These are phyloP conservation scores for Gymnopithys bicolor DNA, from an alignment of 2,797 vertebrate genomes.

Conservation along the genomic window DNA sequence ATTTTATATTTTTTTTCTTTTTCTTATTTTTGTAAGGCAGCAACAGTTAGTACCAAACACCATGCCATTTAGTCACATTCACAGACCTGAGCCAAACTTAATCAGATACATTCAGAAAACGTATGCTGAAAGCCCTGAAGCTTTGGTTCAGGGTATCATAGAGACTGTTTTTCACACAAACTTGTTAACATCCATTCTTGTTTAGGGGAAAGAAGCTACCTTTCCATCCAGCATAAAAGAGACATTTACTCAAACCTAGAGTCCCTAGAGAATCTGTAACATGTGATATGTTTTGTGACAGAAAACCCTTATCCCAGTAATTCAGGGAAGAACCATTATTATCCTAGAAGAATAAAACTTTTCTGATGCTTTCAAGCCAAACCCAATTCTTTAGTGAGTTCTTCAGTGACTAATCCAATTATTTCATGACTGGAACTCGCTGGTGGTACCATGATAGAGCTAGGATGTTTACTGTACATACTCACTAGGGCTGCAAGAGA, in stretches of 20 bases:
- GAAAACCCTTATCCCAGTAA: background rate
- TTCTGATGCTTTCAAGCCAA: background rate
- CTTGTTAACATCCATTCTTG: background rate
- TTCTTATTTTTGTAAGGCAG: background rate
- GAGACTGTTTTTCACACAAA: background rate
- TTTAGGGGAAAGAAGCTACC: background rate
- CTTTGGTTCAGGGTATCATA: background rate
- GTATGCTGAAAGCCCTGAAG: background rate
- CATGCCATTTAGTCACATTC: background rate
- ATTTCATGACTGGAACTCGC: background rate
- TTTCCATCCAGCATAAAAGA: background rate
- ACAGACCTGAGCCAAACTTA: constrained; percentile 1
- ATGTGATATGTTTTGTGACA: background rate
- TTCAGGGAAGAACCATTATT: background rate
- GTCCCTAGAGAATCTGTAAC: background rate
- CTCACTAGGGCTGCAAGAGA: background rate
- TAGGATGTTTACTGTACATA: background rate
- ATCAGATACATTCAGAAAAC: background rate
- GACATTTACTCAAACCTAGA: background rate
- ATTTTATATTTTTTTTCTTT: background rate
- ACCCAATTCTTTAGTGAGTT: constrained; percentile 6
- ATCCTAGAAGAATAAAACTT: constrained; percentile 10
- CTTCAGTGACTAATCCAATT: constrained; percentile 5
- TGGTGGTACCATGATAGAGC: background rate
- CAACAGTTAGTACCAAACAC: background rate